Percentiles rank a stretch among this genome's conserved stretches.
phyloP scores from a whole-genome alignment of 2,797 vertebrate species.

The Poeciliopsis paucimaculata region DNA sequence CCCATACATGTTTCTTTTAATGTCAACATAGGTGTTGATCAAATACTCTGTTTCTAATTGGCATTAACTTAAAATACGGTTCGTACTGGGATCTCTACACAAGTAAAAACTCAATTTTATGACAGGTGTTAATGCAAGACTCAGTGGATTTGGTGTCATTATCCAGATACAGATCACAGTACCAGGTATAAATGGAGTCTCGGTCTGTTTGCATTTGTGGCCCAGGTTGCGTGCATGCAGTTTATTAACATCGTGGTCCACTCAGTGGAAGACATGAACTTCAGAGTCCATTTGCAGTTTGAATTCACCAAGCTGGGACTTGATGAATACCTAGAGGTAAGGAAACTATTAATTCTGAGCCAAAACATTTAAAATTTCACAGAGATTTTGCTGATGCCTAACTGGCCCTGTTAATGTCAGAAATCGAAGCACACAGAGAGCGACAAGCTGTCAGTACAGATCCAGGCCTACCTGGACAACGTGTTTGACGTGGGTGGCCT shows the following conservation, averaged over 20 bases:
- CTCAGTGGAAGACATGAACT: constrained; percentile 98
- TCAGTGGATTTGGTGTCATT: neutral
- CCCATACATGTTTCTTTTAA: neutral
- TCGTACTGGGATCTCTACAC: neutral
- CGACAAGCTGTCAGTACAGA: constrained; percentile 97
- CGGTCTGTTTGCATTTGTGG: constrained; percentile 9
- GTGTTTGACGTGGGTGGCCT: constrained; percentile 96
- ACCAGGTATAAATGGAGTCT: neutral
- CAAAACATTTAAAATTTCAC: neutral
- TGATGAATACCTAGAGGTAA: constrained; percentile 95
- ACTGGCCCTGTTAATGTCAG: constrained; percentile 67
- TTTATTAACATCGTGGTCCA: constrained; percentile 98
- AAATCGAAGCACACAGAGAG: constrained; percentile 97
- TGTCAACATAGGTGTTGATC: neutral
- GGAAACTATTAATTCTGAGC: neutral
- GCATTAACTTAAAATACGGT: neutral
- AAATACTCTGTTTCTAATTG: neutral
- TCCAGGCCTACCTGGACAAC: constrained; percentile 97
- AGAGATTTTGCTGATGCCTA: neutral
- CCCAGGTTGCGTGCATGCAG: constrained; percentile 96
- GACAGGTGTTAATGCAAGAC: neutral
- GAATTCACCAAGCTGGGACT: constrained; percentile 96
- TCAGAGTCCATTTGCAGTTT: constrained; percentile 93
- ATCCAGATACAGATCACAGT: neutral
- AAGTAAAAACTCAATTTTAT: neutral